Percentiles rank a stretch among this genome's conserved stretches.
phyloP scores from a whole-genome alignment of 2,113 vertebrate genomes.

The Gambusia affinis region DNA sequence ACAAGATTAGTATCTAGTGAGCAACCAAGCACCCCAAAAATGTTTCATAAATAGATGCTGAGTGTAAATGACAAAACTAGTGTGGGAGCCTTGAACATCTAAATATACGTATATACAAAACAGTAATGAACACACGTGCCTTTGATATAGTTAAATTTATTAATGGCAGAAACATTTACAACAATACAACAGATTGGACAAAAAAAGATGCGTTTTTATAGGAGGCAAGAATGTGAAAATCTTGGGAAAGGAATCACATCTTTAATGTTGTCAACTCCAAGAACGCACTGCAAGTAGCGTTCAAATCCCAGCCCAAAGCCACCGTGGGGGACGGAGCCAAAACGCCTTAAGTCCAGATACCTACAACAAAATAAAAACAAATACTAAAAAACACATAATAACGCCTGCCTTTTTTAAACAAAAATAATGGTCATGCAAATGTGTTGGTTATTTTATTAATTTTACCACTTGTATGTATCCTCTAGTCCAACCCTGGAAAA shows the following conservation, averaged over 20 bases:
- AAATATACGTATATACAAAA: neutral
- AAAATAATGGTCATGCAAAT: slow-evolving; percentile 1
- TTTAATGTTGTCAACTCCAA: slow-evolving; percentile 95
- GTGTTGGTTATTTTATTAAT: neutral
- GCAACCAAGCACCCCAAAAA: neutral
- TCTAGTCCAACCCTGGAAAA: slow-evolving; percentile 84
- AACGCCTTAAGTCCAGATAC: slow-evolving; percentile 94
- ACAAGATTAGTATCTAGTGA: neutral
- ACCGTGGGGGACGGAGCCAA: slow-evolving; percentile 92
- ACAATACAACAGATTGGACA: neutral
- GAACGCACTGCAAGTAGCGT: slow-evolving; percentile 91
- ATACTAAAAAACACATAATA: slow-evolving; percentile 13
- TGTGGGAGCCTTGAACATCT: neutral
- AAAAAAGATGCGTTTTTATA: slow-evolving; percentile 68
- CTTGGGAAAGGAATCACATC: slow-evolving; percentile 97
- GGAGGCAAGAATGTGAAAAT: slow-evolving; percentile 89
- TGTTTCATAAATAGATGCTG: neutral
- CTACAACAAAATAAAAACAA: slow-evolving; percentile 69
- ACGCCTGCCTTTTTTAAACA: neutral
- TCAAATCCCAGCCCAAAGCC: slow-evolving; percentile 99
- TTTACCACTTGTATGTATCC: slow-evolving; percentile 91
- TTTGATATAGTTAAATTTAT: neutral
- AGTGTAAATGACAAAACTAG: neutral
- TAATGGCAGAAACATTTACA: neutral
- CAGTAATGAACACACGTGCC: neutral